Evolutionary conservation across 2,113 vertebrate species (phyloP).

Genomic region (Abramis brama): DNA sequence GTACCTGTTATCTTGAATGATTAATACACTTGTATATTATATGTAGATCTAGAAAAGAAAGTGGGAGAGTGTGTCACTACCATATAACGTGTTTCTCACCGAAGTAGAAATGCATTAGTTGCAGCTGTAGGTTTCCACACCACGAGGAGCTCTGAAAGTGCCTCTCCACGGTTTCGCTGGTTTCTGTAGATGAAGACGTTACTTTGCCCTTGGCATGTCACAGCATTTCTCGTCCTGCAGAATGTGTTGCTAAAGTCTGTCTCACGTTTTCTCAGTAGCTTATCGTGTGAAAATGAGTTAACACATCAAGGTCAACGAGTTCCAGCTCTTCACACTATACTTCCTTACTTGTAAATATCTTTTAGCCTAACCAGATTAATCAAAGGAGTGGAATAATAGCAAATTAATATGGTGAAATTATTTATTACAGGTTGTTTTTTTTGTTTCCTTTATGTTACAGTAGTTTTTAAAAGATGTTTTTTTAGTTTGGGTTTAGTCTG

Average conservation of each 20-base stretch:
- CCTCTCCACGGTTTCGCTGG: constrained; percentile 42
- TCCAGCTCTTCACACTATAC: constrained; percentile 56
- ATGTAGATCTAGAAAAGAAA: constrained; percentile 45
- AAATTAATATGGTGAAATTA: constrained; percentile 66
- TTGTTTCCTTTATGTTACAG: constrained; percentile 57
- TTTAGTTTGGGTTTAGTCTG: constrained; percentile 61
- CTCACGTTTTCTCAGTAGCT: not conserved
- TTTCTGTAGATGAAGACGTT: constrained; percentile 49
- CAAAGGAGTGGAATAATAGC: constrained; percentile 64
- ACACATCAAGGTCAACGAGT: not conserved
- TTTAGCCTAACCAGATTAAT: constrained; percentile 61
- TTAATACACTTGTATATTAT: constrained; percentile 41
- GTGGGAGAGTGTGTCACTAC: constrained; percentile 56
- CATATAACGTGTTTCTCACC: constrained; percentile 64
- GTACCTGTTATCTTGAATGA: constrained; percentile 48
- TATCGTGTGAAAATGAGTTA: constrained; percentile 18
- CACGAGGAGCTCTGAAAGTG: constrained; percentile 33
- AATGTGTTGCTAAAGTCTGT: constrained; percentile 49
- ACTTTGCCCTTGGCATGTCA: not conserved
- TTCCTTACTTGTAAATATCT: constrained; percentile 74
- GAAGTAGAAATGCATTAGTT: constrained; percentile 54
- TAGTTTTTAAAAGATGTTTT: constrained; percentile 60
- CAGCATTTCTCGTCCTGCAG: constrained; percentile 27
- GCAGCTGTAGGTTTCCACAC: constrained; percentile 37
- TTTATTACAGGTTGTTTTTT: constrained; percentile 71